These are phyloP conservation scores for Mesoligia furuncula DNA, from an alignment of 2,888 invertebrate species.

Conservation along the genomic window DNA sequence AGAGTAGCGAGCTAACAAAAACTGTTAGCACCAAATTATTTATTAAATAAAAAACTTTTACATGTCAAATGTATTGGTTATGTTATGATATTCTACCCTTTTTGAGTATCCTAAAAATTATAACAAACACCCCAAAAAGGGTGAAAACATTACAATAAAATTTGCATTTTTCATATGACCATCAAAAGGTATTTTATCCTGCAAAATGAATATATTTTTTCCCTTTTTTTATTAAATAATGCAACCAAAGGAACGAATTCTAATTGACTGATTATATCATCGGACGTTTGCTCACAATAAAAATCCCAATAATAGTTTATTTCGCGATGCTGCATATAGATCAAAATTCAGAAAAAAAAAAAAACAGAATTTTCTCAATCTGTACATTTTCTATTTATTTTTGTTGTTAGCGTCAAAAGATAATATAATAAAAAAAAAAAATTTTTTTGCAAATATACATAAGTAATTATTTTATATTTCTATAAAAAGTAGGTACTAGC, in stretches of 20 bases:
- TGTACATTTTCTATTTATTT: background rate
- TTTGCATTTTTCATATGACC: background rate
- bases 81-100: conserved; percentile 4
- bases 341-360: too few species aligned
- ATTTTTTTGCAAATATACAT: background rate
- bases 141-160: background rate
- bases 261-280: conserved; percentile 21
- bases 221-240: background rate
- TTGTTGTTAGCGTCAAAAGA: background rate
- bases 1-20: conserved; percentile 48
- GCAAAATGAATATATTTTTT: background rate
- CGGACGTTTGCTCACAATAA: background rate
- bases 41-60: background rate
- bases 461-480: background rate
- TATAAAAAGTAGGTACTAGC: background rate
- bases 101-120: background rate
- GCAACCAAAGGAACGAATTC: background rate
- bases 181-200: background rate
- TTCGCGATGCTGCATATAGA: background rate
- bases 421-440: too few species aligned
- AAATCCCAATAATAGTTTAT: background rate
- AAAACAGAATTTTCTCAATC: background rate
- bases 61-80: background rate
- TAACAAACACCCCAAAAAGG: conserved; percentile 2
- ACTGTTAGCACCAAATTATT: conserved; percentile 52